Evolutionary conservation across 2,113 vertebrate species (phyloP).

Genomic region (Vidua macroura): DNA sequence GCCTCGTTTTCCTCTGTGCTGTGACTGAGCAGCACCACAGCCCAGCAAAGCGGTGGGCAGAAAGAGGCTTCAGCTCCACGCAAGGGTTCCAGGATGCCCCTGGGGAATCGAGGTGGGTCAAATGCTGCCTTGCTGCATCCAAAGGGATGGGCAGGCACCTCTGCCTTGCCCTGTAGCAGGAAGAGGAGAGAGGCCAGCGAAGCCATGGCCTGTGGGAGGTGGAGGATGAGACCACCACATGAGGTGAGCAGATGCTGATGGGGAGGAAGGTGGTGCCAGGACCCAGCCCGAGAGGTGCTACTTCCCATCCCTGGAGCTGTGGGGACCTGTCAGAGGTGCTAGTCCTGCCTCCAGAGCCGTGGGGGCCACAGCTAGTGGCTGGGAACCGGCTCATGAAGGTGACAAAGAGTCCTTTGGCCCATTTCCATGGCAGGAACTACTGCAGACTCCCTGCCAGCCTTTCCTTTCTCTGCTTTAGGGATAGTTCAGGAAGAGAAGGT

Average conservation of each 20-base stretch:
- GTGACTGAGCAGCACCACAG: not conserved
- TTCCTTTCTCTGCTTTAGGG: not conserved
- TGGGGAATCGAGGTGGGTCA: not conserved
- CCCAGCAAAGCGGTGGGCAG: not conserved
- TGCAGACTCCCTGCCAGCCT: not conserved
- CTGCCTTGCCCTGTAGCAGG: not conserved
- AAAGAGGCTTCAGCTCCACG: not conserved
- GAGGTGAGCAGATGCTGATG: not conserved
- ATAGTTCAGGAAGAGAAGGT: not conserved
- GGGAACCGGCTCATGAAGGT: no score
- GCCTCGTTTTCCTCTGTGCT: not conserved
- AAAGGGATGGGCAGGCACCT: accelerated
- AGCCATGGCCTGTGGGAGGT: not conserved
- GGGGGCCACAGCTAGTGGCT: not conserved
- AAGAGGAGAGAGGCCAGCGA: not conserved
- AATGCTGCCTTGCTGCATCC: accelerated
- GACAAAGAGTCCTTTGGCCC: not conserved
- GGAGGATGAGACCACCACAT: not conserved
- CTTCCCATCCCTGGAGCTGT: not conserved
- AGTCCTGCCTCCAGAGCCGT: not conserved
- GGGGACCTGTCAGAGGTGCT: not conserved
- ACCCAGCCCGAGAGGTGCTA: not conserved
- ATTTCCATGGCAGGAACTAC: not conserved
- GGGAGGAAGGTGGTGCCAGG: not conserved
- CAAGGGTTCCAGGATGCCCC: not conserved